Conservation (phyloP, 2,113 vertebrate species). For the Oreotrochilus melanogaster region DNA sequence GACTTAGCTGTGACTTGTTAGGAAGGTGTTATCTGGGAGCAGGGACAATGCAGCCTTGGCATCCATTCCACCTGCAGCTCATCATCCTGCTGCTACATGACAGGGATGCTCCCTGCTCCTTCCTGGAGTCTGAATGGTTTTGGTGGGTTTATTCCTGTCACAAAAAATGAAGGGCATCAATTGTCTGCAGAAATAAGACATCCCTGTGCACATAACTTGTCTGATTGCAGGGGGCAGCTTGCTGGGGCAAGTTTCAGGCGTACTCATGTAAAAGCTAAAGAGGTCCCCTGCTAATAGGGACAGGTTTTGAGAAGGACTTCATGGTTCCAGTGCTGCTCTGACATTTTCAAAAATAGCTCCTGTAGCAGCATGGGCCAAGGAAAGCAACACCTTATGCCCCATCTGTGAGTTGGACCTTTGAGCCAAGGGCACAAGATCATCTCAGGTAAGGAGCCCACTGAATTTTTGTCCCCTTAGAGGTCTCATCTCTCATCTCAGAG, state of each 20-base stretch:
- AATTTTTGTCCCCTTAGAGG: neutral
- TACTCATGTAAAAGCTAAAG: neutral
- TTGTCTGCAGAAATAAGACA: neutral
- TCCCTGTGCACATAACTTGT: neutral
- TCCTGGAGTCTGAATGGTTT: neutral
- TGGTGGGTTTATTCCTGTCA: neutral
- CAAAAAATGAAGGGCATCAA: neutral
- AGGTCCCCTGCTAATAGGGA: neutral
- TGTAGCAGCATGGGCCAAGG: neutral
- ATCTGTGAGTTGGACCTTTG: rapidly evolving
- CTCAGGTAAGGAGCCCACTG: neutral
- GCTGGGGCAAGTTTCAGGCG: neutral
- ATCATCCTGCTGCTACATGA: neutral
- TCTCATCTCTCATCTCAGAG: neutral
- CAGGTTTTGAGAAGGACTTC: neutral
- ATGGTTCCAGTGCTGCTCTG: neutral
- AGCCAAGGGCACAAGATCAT: neutral
- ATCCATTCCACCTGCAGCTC: neutral
- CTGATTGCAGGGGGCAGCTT: neutral
- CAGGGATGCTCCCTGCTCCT: neutral
- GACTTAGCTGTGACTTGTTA: neutral
- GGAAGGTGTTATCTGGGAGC: neutral
- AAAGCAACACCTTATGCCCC: neutral
- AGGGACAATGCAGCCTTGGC: neutral
- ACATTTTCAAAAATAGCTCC: neutral